These are phyloP conservation scores for Drosophila macrospina DNA, from an alignment of 2,888 invertebrate genomes.

Conservation along the genomic window DNA sequence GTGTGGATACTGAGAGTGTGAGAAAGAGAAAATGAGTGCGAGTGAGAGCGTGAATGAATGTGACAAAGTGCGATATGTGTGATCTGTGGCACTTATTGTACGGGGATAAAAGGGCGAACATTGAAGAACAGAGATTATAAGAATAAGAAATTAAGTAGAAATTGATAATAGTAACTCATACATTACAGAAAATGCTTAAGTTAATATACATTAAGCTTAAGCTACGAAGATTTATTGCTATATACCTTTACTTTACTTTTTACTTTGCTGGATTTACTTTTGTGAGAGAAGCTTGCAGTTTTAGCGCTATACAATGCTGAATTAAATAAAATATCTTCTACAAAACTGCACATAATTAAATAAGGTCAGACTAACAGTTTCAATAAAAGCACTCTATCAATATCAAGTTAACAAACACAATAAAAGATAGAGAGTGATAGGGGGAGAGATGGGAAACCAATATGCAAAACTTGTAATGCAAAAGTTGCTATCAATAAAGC, in stretches of 20 bases:
- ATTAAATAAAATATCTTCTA: not conserved
- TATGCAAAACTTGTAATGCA: constrained; percentile 12
- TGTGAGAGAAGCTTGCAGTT: not conserved
- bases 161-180: too few species aligned
- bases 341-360: constrained; percentile 7
- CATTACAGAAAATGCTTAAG: too few species aligned
- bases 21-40: constrained; percentile 3
- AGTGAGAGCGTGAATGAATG: constrained; percentile 1
- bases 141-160: not conserved
- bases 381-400: constrained; percentile 2
- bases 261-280: not conserved
- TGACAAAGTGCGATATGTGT: constrained; percentile 36
- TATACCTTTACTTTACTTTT: too few species aligned
- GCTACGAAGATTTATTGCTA: too few species aligned
- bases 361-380: not conserved
- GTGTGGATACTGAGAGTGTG: constrained; percentile 11
- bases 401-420: constrained; percentile 20
- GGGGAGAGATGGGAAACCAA: not conserved
- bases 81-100: constrained; percentile 14
- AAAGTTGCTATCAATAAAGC: constrained; percentile 18
- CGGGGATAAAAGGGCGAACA: not conserved
- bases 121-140: not conserved
- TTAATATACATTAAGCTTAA: not conserved
- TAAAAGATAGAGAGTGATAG: not conserved
- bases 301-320: not conserved